Conservation (phyloP, 2,888 invertebrate genomes). For the Dicycla oo region DNA sequence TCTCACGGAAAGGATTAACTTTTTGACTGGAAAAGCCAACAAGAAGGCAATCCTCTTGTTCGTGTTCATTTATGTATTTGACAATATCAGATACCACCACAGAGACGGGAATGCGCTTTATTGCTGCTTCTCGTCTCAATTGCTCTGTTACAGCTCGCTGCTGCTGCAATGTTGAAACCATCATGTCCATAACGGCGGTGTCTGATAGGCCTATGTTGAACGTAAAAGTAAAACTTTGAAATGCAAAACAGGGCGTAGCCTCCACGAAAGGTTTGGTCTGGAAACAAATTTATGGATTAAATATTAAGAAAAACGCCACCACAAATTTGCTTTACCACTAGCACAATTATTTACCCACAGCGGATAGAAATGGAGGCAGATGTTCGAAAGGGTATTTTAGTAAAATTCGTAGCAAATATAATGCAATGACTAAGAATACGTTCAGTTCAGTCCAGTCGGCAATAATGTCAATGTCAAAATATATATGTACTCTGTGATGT, state of each 20-base stretch:
- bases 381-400: constrained; percentile 9
- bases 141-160: constrained; percentile 98
- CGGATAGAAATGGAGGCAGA: constrained; percentile 25
- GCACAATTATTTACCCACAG: constrained; percentile 36
- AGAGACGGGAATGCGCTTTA: constrained; percentile 96
- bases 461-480: constrained; percentile 5
- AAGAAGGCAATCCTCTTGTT: constrained; percentile 97
- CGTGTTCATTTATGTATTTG: constrained; percentile 97
- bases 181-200: constrained; percentile 97
- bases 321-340: constrained; percentile 5
- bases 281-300: constrained; percentile 50
- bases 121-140: constrained; percentile 96
- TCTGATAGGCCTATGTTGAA: constrained; percentile 96
- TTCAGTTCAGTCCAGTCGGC: constrained; percentile 1
- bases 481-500: too few species aligned
- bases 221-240: constrained; percentile 80
- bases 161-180: constrained; percentile 98
- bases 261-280: constrained; percentile 66
- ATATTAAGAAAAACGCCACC: not conserved
- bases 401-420: constrained; percentile 27
- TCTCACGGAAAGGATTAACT: constrained; percentile 98
- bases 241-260: constrained; percentile 87
- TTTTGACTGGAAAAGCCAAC: constrained; percentile 98
- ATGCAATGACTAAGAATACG: constrained; percentile 6
- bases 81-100: constrained; percentile 98